phyloP scores from a whole-genome alignment of 2,888 invertebrate genomes.

The Patella caerulea region DNA sequence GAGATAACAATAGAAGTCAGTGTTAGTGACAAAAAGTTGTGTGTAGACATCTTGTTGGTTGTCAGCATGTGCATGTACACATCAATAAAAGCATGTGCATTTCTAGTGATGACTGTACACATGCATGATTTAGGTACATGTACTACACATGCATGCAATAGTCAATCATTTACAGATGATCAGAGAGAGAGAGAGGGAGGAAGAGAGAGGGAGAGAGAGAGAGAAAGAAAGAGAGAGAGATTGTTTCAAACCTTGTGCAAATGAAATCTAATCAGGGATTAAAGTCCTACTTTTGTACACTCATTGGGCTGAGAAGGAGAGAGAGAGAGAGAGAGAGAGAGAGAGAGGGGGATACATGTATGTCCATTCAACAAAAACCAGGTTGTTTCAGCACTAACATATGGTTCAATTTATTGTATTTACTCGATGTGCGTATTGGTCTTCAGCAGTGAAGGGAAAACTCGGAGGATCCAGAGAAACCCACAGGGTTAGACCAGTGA shows the following conservation, averaged over 20 bases:
- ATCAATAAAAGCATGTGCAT: no score
- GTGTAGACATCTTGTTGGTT: no score
- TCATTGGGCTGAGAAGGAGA: not conserved
- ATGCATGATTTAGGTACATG: not conserved
- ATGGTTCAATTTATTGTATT: no score
- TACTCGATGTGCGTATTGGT: no score
- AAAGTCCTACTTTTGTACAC: not conserved
- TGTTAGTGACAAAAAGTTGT: no score
- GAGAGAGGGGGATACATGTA: not conserved
- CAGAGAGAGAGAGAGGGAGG: constrained; percentile 11
- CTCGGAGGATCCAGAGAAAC: no score
- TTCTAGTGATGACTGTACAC: not conserved
- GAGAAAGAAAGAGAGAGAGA: constrained; percentile 8
- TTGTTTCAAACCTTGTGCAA: not conserved
- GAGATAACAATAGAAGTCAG: no score
- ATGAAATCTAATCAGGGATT: not conserved
- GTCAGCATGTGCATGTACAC: no score
- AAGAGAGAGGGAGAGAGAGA: constrained; percentile 8
- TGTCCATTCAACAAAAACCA: no score
- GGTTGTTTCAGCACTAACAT: no score
- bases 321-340: constrained; percentile 12
- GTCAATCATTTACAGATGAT: not conserved
- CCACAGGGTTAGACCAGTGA: no score
- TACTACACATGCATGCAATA: not conserved
- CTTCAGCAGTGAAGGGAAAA: no score